A percentile compares a stretch with the other conserved stretches of the same genome.
Conservation (phyloP, 2,113 vertebrate species). For the Podarcis muralis region DNA sequence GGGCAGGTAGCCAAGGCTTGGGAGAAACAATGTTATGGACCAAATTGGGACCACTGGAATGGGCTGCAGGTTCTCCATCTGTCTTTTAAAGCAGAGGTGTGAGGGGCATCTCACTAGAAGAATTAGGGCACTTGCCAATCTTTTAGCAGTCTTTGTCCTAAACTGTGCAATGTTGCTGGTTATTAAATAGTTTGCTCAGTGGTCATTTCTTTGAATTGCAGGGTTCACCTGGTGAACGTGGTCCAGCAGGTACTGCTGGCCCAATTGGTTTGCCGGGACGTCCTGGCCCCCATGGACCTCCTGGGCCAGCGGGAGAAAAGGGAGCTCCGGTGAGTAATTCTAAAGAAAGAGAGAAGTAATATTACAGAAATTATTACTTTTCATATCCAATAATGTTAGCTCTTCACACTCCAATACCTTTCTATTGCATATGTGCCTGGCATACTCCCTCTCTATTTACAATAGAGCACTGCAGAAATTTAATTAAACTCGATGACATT, state of each 20-base stretch:
- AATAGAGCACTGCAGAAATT: slow-evolving; percentile 48
- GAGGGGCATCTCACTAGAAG: background rate
- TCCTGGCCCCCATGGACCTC: slow-evolving; percentile 92
- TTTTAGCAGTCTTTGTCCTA: background rate
- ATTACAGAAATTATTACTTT: slow-evolving; percentile 37
- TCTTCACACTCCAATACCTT: slow-evolving; percentile 32
- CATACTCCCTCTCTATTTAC: slow-evolving; percentile 46
- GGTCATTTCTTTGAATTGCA: slow-evolving; percentile 45
- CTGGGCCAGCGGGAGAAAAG: slow-evolving; percentile 95
- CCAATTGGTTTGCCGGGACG: slow-evolving; percentile 93
- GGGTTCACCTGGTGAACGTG: slow-evolving; percentile 96
- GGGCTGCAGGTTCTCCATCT: too few species aligned
- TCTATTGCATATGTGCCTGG: slow-evolving; percentile 17
- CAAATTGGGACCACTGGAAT: too few species aligned
- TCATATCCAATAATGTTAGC: slow-evolving; percentile 21
- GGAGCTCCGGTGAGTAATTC: slow-evolving; percentile 89
- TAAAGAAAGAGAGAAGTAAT: background rate
- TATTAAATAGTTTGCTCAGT: background rate
- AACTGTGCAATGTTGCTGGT: background rate
- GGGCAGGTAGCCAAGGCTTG: too few species aligned
- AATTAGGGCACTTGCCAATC: background rate
- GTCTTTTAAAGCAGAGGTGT: background rate
- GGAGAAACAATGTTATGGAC: too few species aligned
- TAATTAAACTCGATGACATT: slow-evolving; percentile 47
- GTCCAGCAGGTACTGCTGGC: slow-evolving; percentile 89